Conservation (phyloP, 2,888 invertebrate species). For the Cheilosia urbana region DNA sequence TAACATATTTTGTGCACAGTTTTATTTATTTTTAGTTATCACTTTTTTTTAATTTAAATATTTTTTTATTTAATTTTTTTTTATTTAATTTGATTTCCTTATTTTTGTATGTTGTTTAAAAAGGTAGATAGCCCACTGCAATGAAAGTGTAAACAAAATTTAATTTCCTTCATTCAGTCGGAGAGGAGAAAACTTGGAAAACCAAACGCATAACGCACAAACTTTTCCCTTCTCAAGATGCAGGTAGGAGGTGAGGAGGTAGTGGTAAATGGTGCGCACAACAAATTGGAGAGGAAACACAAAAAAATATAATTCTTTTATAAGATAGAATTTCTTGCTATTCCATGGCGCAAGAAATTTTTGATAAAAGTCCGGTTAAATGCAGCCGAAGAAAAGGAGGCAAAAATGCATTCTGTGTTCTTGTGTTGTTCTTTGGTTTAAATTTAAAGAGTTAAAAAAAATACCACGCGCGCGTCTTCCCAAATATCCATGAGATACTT, state of each 20-base stretch:
- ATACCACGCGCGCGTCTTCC: slow-evolving; percentile 46
- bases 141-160: slow-evolving; percentile 57
- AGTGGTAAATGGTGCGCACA: not conserved
- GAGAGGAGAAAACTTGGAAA: not conserved
- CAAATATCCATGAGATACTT: slow-evolving; percentile 26
- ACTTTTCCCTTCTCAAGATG: slow-evolving; percentile 9
- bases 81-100: slow-evolving; percentile 14
- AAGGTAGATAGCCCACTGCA: slow-evolving; percentile 36
- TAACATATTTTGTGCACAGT: slow-evolving; percentile 25
- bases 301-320: slow-evolving; percentile 10
- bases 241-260: too few relatives aligned
- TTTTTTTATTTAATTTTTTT: not conserved
- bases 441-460: slow-evolving; percentile 54
- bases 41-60: slow-evolving; percentile 15
- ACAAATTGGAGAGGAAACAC: not conserved
- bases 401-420: slow-evolving; percentile 35
- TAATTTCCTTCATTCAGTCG: slow-evolving; percentile 17
- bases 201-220: slow-evolving; percentile 8
- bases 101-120: slow-evolving; percentile 1
- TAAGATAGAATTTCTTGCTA: slow-evolving; percentile 72
- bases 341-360: slow-evolving; percentile 77
- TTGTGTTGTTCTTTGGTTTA: slow-evolving; percentile 29
- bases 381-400: slow-evolving; percentile 19
- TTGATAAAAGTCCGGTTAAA: slow-evolving; percentile 7
- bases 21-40: slow-evolving; percentile 9